Evolutionary conservation across 2,113 vertebrate species (phyloP).

Genomic region (Nothocercus julius): DNA sequence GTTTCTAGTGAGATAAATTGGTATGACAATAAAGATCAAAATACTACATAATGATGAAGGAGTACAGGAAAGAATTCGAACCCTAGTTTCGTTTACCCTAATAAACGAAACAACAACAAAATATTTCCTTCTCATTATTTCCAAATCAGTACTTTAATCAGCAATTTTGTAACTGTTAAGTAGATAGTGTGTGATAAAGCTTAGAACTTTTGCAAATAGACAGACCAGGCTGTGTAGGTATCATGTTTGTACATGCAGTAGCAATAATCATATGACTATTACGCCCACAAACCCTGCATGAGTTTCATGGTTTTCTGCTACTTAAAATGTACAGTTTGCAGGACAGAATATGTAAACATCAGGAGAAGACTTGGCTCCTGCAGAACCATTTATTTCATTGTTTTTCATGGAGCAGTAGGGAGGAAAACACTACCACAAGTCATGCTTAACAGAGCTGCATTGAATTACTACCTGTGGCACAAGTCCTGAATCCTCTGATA

Average conservation of each 20-base stretch:
- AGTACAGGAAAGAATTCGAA: background rate
- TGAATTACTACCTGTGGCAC: background rate
- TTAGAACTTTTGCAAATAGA: background rate
- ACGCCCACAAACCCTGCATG: background rate
- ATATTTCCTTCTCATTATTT: slow-evolving; percentile 42
- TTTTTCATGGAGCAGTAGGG: background rate
- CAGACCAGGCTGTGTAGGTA: background rate
- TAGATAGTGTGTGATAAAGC: background rate
- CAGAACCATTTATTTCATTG: background rate
- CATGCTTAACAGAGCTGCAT: background rate
- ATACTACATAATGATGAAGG: background rate
- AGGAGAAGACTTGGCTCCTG: background rate
- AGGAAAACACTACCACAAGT: background rate
- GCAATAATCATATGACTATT: background rate
- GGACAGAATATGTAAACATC: background rate
- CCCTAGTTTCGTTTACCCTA: too few relatives aligned
- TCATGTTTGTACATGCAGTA: background rate
- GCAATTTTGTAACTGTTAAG: slow-evolving; percentile 13
- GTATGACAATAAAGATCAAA: slow-evolving; percentile 28
- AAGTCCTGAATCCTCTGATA: background rate
- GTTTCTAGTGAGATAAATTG: slow-evolving; percentile 58
- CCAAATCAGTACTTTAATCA: background rate
- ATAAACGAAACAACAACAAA: background rate
- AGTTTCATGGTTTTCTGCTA: background rate
- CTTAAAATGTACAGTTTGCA: background rate